These are phyloP conservation scores for Heterocephalus glaber DNA, from an alignment of 2,113 vertebrate species.

Conservation along the genomic window DNA sequence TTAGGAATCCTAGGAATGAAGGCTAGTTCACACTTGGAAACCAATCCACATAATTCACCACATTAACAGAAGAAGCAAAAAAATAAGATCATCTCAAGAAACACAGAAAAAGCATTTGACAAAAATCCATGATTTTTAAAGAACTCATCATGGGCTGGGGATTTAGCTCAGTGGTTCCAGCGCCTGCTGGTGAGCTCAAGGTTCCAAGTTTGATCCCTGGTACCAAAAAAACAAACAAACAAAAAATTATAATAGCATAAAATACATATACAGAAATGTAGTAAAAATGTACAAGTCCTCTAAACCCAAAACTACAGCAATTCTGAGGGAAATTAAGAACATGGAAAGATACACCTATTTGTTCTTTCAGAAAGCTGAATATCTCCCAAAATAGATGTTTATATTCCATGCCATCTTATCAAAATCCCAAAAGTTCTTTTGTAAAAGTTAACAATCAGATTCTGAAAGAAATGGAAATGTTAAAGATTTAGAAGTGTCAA, in stretches of 20 bases:
- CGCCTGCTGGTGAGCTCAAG: no score
- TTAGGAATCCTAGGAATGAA: not conserved
- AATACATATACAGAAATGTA: not conserved
- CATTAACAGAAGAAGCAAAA: not conserved
- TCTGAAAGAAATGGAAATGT: not conserved
- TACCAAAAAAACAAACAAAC: no score
- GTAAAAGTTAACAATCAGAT: not conserved
- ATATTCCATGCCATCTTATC: not conserved
- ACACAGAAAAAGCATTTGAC: not conserved
- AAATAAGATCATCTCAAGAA: not conserved
- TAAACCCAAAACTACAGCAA: not conserved
- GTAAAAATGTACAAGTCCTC: not conserved
- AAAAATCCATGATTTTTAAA: not conserved
- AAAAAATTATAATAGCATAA: conserved; percentile 1
- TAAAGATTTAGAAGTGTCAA: conserved; percentile 21
- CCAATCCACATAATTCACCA: not conserved
- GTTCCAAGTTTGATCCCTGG: no score
- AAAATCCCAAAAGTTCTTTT: conserved; percentile 4
- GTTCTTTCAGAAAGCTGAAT: not conserved
- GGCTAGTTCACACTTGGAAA: conserved; percentile 1
- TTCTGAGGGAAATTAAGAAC: conserved; percentile 25
- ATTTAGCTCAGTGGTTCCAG: no score
- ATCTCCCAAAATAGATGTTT: not conserved
- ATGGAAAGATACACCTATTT: not conserved
- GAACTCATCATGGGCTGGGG: no score